Evolutionary conservation across 2,113 vertebrate genomes (phyloP), one percentile per base, ranked within the genome.

Genomic region (Syngnathus scovelli): DNA sequence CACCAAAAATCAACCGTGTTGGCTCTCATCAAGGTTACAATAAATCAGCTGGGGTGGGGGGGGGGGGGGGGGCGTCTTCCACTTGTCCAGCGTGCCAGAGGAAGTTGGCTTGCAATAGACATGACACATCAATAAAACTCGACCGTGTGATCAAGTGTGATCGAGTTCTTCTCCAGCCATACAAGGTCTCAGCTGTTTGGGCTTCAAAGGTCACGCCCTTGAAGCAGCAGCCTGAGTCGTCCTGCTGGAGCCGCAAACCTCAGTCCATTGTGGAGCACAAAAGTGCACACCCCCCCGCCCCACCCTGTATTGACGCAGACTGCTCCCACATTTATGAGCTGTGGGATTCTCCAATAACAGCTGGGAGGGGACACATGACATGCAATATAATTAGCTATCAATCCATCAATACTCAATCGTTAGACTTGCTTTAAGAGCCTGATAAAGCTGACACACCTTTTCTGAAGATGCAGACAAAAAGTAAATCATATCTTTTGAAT

Each of bases 301-400:
- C 18, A 5, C 44, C 55, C 61, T 75, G 48, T 79, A 85, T 84
- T 80, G 89, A 90, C 83, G 83, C 83, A 67, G 59, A 36, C 61
- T 55, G 83, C 70, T 68, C 59, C 75, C 59, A 15, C 1, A 48
- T 81, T 78, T 67, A 77, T 71, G 75, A 85, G 83, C 78, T 54
- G 7, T 66, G 76, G 68, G 78, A 83, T 70, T 82, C 49, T 88
- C 69, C 76, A 76, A 55, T 86, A 79, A 70, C 85, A 60, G 63
- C 51, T 12, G 65, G 52, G 52, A 55, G 11, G 21, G 33, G 6
- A 16, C 33, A 18, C 13, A 58, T 58, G 27, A 58, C 15, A 58
- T 58, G 27, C 11, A 58, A 58, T 13, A 37, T 6, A 3, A 36
- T 16, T 36, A 7, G 13, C 27, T 36, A 49, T 16, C 27, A 55